Evolutionary conservation across 2,888 invertebrate genomes (phyloP), one percentile per base, ranked within the genome.

Genomic region (Clusia tigrina): DNA sequence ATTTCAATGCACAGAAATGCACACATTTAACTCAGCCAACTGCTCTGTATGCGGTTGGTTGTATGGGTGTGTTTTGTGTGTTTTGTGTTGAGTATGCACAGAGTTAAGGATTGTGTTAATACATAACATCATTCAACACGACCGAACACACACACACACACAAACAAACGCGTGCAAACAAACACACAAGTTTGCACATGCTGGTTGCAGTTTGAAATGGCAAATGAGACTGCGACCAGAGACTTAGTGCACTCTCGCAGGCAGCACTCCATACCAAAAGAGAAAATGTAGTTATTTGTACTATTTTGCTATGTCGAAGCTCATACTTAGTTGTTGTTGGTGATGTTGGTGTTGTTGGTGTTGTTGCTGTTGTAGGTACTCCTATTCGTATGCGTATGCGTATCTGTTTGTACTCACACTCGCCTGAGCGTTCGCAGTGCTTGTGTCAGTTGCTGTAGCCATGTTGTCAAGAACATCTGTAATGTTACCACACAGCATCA

Each of bases 391-490:
- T 42, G 42, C 42, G n/a, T 42, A 15, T 42, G 42, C 32, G n/a
- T n/a, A n/a, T n/a, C n/a, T 42, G n/a, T 42, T n/a, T 32, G 32
- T 32, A 12, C n/a, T n/a, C n/a, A n/a, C n/a, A n/a, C n/a, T n/a
- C n/a, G 32, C 12, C 6, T 6, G 6, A 32, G 32, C 12, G 12
- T 6, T 48, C 15, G 20, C 6, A 2, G 48, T 48, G 2, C 20
- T 48, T 18, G 48, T 48, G 2, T n/a, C n/a, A n/a, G 48, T 5
- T 48, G 48, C 22, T 18, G 18, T 20, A 20, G 48, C 18, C 48
- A 5, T 48, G 48, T 48, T 18, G 48, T 22, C 22, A 22, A 48
- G 48, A 48, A 48, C 48, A 48, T 48, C 48, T 48, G 48, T 48
- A 48, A 48, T 48, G 15, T 48, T 48, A 22, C 48, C 48, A 22